These are phyloP conservation scores for Trichosurus vulpecula DNA, from an alignment of 2,797 vertebrate species.

Conservation along the genomic window DNA sequence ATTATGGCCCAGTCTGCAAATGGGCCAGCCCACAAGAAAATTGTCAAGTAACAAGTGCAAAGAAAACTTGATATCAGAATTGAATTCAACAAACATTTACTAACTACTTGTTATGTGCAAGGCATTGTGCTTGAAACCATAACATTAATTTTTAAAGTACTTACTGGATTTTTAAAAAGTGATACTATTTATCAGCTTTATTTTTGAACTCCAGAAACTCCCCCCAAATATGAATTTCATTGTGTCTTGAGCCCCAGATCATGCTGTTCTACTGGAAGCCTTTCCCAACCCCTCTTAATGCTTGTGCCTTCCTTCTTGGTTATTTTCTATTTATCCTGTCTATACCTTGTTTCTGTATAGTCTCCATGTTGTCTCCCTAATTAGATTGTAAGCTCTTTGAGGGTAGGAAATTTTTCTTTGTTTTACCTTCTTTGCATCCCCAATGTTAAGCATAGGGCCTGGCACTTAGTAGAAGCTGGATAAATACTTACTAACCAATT, in stretches of 20 bases:
- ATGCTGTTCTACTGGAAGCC: background rate
- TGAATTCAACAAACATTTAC: conserved; percentile 49
- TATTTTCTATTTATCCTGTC: background rate
- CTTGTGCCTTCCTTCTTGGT: background rate
- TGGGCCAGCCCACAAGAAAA: background rate
- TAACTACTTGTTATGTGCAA: background rate
- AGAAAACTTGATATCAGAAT: conserved; percentile 46
- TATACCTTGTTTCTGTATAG: background rate
- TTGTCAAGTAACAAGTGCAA: conserved; percentile 48
- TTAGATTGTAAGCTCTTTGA: background rate
- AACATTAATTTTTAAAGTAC: conserved; percentile 59
- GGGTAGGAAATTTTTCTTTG: background rate
- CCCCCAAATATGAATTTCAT: conserved; percentile 37
- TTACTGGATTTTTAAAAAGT: conserved; percentile 45
- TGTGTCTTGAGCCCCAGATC: conserved; percentile 14
- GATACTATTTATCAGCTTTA: conserved; percentile 33
- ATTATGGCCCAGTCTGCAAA: conserved; percentile 31
- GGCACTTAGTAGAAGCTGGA: background rate
- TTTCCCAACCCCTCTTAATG: background rate
- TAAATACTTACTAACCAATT: background rate
- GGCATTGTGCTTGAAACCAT: background rate
- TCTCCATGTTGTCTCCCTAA: background rate
- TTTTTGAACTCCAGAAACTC: conserved; percentile 49
- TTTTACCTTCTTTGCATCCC: background rate
- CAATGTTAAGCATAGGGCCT: background rate